Evolutionary conservation across 2,113 vertebrate genomes (phyloP), one percentile per base, ranked within the genome.

Genomic region (Entomyzon cyanotis): DNA sequence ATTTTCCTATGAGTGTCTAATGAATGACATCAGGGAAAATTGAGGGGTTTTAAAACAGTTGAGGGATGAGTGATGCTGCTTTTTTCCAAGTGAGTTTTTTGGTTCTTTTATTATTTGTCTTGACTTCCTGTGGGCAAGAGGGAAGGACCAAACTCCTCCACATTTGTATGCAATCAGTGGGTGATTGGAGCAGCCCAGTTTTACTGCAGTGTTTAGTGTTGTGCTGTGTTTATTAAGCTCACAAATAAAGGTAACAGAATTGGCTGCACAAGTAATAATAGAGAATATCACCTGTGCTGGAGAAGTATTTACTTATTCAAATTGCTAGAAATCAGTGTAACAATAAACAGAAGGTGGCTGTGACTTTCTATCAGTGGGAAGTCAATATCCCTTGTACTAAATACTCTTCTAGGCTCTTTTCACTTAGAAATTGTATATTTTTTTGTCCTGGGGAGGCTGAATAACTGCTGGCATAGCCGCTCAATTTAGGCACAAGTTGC

Each of bases 371-470:
- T 44, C n/a, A 49, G 24, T 56, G 33, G 17, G 20, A 56, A 64
- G 22, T n/a, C 19, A 10, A 14, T 9, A 44, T 60, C 13, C 14
- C 11, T 37, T 80, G 27, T 15, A 7, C 24, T 64, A 46, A 85
- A 27, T 25, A 18, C 19, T 78, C 42, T 41, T 28, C 37, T 8
- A 11, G 7, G 41, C 22, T 35, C 28, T 76, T 75, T 75, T n/a
- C 35, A 15, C 7, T 4, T 6, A 13, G 15, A 16, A 2, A 1
- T 9, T 27, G 12, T 12, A 0, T 37, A 4, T 6, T 31, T 37
- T 37, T 56, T 44, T n/a, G 15, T 46, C 59, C 21, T 53, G 6
- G 14, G 8, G 15, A 65, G 25, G 41, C 53, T 53, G 63, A 47
- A 17, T 20, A 25, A 15, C 20, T 62, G 5, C 39, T 44, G 55